Base-by-base conservation (phyloP, 2,797 vertebrate genomes). In the Peromyscus nudipes region DNA sequence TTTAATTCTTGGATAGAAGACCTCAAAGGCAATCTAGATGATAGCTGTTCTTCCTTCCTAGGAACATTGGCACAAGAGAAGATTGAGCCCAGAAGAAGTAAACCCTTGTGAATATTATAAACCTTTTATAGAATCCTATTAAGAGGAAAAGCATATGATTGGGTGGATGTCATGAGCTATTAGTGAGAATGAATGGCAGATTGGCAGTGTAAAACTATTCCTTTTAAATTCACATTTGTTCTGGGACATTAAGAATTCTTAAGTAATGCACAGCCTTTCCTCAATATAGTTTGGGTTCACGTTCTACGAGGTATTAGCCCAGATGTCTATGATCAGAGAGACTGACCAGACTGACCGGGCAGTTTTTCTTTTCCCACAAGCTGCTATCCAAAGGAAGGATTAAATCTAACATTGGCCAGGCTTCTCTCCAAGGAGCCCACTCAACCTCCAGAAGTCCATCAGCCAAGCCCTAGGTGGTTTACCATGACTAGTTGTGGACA, bases 351-450 rank as follows among this genome's bases (percentile, higher is more conserved):
- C 69, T 95, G 80, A 94, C 95, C 57, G 73, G 71, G 92, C 52
- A 40, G 14, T 92, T 76, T 96, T 94, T 96, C 52, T 95, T 97
- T 93, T 69, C 57, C 80, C 90, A 92, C 89, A 85, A 62, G 75
- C 67, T 80, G 57, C 80, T 96, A 92, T 89, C 71, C 65, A 87
- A 97, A 97, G 98, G 97, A 98, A 98, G 94, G 86, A 98, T 97
- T 98, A 97, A 96, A 97, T 96, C 92, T 95, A 97, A 94, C 96
- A 95, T 73, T 98, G 97, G 94, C 96, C 67, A 85, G 80, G 62
- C 89, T 83, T 84, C 57, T 65, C 73, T 95, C 95, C 37, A 49
- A 96, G 71, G 86, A 29, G 71, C 91, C 46, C 80, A 92, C 87
- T 95, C 69, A 49, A 82, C 93, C 95, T 97, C 95, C 95, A 97